Evolutionary conservation across 1,140 invertebrate genomes (phyloP).

Genomic region (Leguminivora glycinivorella): DNA sequence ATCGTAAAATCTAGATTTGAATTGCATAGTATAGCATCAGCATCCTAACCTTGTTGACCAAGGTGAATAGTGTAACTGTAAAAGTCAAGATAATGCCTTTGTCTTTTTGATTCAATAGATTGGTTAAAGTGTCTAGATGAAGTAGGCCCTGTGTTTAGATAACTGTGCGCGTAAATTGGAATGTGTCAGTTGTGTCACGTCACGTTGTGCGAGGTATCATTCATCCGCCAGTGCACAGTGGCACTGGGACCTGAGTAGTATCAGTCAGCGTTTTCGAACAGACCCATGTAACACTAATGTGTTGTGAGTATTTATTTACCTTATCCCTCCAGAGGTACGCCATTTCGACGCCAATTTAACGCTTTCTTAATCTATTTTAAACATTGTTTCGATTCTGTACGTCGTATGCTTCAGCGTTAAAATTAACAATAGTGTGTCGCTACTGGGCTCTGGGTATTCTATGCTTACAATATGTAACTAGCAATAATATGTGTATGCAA

Average conservation of each 20-base stretch:
- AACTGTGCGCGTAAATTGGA: slow-evolving; percentile 50
- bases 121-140: slow-evolving; percentile 52
- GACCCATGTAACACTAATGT: slow-evolving; percentile 58
- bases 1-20: slow-evolving; percentile 57
- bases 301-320: slow-evolving; percentile 76
- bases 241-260: slow-evolving; percentile 51
- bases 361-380: slow-evolving; percentile 68
- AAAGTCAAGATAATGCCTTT: slow-evolving; percentile 39
- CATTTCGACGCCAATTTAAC: slow-evolving; percentile 63
- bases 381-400: slow-evolving; percentile 75
- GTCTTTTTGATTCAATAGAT: slow-evolving; percentile 58
- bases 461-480: slow-evolving; percentile 78
- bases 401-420: slow-evolving; percentile 76
- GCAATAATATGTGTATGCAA: slow-evolving; percentile 67
- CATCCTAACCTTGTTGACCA: slow-evolving; percentile 35
- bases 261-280: slow-evolving; percentile 51
- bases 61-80: slow-evolving; percentile 36
- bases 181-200: slow-evolving; percentile 40
- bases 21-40: slow-evolving; percentile 44
- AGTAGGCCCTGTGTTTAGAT: slow-evolving; percentile 62
- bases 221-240: slow-evolving; percentile 55
- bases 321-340: slow-evolving; percentile 63
- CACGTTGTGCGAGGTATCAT: slow-evolving; percentile 46
- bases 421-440: slow-evolving; percentile 68
- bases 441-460: slow-evolving; percentile 77